Percentiles rank a stretch among this genome's conserved stretches.
Evolutionary conservation across 2,888 invertebrate species (phyloP).

Genomic region (Mystacides longicornis): DNA sequence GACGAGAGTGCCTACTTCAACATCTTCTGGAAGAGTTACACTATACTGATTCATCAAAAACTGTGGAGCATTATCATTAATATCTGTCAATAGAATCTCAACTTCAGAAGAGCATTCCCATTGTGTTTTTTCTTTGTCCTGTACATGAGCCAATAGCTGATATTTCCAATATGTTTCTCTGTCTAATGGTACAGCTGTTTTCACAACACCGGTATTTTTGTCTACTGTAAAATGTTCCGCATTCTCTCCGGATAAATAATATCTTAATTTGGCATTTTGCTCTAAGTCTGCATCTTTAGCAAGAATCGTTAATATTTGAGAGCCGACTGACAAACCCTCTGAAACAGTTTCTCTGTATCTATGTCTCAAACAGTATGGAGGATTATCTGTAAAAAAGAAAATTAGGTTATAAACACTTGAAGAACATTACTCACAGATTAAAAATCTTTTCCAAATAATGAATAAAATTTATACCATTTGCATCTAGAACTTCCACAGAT

Average conservation of each 20-base stretch:
- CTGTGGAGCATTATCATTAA: conserved; percentile 80
- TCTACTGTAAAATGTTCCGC: conserved; percentile 75
- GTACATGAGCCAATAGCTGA: conserved; percentile 70
- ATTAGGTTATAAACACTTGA: too few relatives aligned
- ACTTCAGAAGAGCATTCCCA: conserved; percentile 80
- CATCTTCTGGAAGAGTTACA: conserved; percentile 80
- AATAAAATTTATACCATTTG: conserved; percentile 55
- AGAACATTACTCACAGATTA: conserved; percentile 2
- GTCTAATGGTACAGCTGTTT: conserved; percentile 67
- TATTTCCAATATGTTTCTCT: conserved; percentile 70
- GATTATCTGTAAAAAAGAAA: conserved; percentile 53
- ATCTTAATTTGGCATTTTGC: conserved; percentile 66
- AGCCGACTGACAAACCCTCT: conserved; percentile 66
- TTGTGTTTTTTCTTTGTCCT: conserved; percentile 67
- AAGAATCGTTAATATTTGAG: conserved; percentile 62
- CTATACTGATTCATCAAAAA: conserved; percentile 70
- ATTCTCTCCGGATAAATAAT: conserved; percentile 72
- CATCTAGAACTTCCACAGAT: conserved; percentile 69
- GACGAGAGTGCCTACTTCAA: conserved; percentile 77
- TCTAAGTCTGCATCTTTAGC: conserved; percentile 83
- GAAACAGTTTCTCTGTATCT: conserved; percentile 65
- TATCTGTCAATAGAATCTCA: conserved; percentile 65
- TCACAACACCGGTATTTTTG: conserved; percentile 68
- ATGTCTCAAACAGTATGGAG: conserved; percentile 74
- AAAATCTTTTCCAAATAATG: background rate